Evolutionary conservation across 2,888 invertebrate genomes (phyloP), one percentile per base, ranked within the genome.

Genomic region (Drosophila affinis): DNA sequence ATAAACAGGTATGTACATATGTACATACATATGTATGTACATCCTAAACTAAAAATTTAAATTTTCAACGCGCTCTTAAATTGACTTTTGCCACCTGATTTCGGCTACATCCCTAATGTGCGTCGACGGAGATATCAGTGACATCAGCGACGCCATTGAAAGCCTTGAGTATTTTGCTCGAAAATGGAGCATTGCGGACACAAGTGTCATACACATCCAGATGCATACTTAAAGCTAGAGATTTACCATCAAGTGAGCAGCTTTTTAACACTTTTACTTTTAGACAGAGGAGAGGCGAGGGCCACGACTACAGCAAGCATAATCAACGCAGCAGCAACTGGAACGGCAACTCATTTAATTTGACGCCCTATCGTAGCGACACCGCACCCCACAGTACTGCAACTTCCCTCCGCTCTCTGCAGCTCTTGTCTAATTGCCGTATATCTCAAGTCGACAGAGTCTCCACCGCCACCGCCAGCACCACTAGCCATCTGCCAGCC

Each of bases 191-290:
- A 53, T 72, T 72, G 62, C 51, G 71, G 59, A 57, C 67, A 62
- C 55, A 73, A 73, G 73, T 73, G 67, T 62, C 68, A 61, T 56
- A 54, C 48, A 57, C 46, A 56, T 34, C 53, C 48, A 57, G 44
- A 56, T 34, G 56, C 49, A 76, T 63, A 65, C 75, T 70, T 78
- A 61, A 65, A 45, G 75, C 57, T 53, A 29, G 57, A 76, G 85
- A 72, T 87, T 82, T 84, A 87, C 81, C 87, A 87, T 81, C 73
- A 85, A 81, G 82, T 81, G 86, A 87, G 79, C 88, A 87, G 85
- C 88, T 81, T 86, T 80, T 75, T 64, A 87, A 85, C 88, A 77
- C 86, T 87, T 83, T 83, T 72, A 85, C 83, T 81, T 81, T 77
- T 54, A 69, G 65, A 74, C 63, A 74, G 57, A 62, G 62, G 55